Evolutionary conservation across 2,888 invertebrate species (phyloP).

Genomic region (Cetonia aurata): DNA sequence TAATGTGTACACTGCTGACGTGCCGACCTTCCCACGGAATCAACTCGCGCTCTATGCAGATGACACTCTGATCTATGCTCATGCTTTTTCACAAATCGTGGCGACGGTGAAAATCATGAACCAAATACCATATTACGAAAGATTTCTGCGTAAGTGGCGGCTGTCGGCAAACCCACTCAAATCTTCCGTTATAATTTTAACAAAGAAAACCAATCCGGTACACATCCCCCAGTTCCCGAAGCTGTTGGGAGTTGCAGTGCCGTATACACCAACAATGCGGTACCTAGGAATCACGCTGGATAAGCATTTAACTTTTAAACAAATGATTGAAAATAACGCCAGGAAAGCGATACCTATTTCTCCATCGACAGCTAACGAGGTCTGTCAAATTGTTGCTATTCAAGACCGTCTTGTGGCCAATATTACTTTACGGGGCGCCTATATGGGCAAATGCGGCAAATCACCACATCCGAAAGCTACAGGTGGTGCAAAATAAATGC

Average conservation of each 20-base stretch:
- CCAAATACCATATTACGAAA: too few species aligned
- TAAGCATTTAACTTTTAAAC: not conserved
- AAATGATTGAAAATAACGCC: too few species aligned
- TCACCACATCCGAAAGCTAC: not conserved
- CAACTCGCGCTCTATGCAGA: not conserved
- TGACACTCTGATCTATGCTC: not conserved
- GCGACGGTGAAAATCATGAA: too few species aligned
- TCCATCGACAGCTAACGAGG: not conserved
- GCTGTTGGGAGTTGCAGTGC: too few species aligned
- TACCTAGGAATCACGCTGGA: not conserved
- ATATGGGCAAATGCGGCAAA: not conserved
- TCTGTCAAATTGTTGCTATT: not conserved
- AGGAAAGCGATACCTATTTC: not conserved
- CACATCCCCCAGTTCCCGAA: too few species aligned
- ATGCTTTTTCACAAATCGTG: not conserved
- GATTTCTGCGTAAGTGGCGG: too few species aligned
- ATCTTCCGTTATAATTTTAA: too few species aligned
- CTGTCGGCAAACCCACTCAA: too few species aligned
- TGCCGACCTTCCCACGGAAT: too few species aligned
- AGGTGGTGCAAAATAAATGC: constrained; percentile 2
- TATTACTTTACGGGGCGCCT: not conserved
- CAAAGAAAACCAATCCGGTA: too few species aligned
- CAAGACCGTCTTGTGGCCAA: not conserved
- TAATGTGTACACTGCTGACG: not conserved
- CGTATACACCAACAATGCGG: too few species aligned